These are phyloP conservation scores for Drosophila rufa DNA, from an alignment of 1,140 invertebrate genomes.

Conservation along the genomic window DNA sequence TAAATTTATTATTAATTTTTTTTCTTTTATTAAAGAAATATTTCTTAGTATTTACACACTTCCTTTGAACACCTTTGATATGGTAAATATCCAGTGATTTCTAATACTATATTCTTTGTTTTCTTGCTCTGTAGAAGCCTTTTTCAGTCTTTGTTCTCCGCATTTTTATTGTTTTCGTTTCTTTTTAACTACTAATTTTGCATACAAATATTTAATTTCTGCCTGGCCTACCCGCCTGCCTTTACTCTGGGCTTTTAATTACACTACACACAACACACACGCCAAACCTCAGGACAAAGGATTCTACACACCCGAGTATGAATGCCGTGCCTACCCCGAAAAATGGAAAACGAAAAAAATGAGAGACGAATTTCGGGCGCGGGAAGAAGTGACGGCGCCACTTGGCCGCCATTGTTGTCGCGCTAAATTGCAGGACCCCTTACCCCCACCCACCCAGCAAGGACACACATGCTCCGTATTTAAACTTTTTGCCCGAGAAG, in stretches of 20 bases:
- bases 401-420: conserved; percentile 61
- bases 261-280: conserved; percentile 7
- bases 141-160: conserved; percentile 1
- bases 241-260: conserved; percentile 32
- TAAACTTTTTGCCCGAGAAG: conserved; percentile 13
- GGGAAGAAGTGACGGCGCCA: conserved; percentile 29
- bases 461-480: conserved; percentile 22
- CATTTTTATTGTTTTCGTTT: not conserved
- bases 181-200: conserved; percentile 32
- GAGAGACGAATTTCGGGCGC: conserved; percentile 13
- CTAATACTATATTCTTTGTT: not conserved
- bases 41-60: too few species aligned
- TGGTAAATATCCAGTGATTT: not conserved
- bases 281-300: conserved; percentile 22
- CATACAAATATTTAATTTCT: conserved; percentile 32
- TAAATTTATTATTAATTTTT: not conserved
- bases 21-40: too few species aligned
- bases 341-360: conserved; percentile 1
- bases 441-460: conserved; percentile 4
- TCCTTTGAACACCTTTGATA: too few species aligned
- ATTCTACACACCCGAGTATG: not conserved
- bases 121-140: too few species aligned
- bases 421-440: conserved; percentile 56
- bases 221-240: conserved; percentile 1
- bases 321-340: conserved; percentile 13